Conservation (phyloP, 1,140 invertebrate species). For the Bombus pascuorum region DNA sequence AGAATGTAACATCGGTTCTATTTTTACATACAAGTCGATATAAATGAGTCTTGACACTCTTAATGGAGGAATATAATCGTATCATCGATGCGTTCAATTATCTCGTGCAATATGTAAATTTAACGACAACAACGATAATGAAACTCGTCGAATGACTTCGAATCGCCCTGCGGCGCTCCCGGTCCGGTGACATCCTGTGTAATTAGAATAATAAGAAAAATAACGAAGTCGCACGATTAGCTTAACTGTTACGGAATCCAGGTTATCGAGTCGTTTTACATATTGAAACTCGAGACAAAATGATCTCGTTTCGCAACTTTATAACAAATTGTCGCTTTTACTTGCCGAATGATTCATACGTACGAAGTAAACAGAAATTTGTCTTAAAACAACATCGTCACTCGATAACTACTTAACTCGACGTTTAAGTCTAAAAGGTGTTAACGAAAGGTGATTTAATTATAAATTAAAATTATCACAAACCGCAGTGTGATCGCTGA, state of each 20-base stretch:
- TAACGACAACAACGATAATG: too few species aligned
- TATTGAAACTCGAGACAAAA: not conserved
- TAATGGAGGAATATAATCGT: not conserved
- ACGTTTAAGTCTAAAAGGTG: too few species aligned
- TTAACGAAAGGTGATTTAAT: not conserved
- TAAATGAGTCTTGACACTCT: not conserved
- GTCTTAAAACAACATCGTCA: not conserved
- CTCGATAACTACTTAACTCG: too few species aligned
- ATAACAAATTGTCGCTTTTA: not conserved
- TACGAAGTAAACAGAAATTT: not conserved
- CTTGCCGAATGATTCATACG: not conserved
- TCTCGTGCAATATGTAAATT: not conserved
- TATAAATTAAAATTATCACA: accelerated
- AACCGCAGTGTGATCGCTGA: accelerated
- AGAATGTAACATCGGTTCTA: not conserved
- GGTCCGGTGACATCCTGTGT: not conserved
- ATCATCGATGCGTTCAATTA: not conserved
- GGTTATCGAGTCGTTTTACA: not conserved
- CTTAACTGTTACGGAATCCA: not conserved
- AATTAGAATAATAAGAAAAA: not conserved
- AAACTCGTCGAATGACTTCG: not conserved
- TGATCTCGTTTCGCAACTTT: not conserved
- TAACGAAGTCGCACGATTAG: not conserved
- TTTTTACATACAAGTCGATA: not conserved
- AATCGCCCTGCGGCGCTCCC: not conserved